Conservation (phyloP, 1,140 invertebrate species). For the Hermatobates lingyangjiaoensis region DNA sequence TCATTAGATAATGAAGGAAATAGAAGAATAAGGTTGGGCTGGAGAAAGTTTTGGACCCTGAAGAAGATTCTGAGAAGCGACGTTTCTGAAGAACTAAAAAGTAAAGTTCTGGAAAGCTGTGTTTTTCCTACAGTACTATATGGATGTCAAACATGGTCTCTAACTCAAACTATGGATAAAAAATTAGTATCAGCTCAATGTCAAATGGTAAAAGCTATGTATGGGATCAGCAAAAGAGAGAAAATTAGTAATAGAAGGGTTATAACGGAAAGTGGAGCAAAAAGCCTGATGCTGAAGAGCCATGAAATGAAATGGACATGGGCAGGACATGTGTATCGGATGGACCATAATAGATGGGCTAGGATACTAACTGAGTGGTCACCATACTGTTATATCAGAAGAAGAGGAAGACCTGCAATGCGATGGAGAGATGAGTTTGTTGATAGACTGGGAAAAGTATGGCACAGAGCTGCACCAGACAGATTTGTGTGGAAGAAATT, state of each 20-base stretch:
- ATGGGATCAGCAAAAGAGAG: background rate
- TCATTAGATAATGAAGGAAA: constrained; percentile 3
- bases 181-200: constrained; percentile 1
- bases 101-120: constrained; percentile 1
- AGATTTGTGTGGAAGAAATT: background rate
- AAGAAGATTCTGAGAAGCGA: constrained; percentile 3
- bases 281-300: background rate
- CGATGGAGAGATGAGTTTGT: constrained; percentile 9
- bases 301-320: constrained; percentile 9
- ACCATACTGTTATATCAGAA: background rate
- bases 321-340: constrained; percentile 9
- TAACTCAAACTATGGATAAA: constrained; percentile 1
- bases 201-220: constrained; percentile 4
- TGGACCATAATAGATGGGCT: constrained; percentile 4
- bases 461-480: background rate
- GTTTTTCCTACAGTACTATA: constrained; percentile 6
- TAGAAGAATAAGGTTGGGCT: constrained; percentile 9
- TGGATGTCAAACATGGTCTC: constrained; percentile 10
- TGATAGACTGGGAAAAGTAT: background rate
- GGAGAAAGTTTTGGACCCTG: constrained; percentile 10
- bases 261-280: background rate
- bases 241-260: constrained; percentile 1
- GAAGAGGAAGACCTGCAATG: constrained; percentile 5
- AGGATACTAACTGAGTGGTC: constrained; percentile 4
- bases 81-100: background rate